phyloP scores from a whole-genome alignment of 35 echinoderm and acorn worm genomes.

The Nesometra sesokonis region DNA sequence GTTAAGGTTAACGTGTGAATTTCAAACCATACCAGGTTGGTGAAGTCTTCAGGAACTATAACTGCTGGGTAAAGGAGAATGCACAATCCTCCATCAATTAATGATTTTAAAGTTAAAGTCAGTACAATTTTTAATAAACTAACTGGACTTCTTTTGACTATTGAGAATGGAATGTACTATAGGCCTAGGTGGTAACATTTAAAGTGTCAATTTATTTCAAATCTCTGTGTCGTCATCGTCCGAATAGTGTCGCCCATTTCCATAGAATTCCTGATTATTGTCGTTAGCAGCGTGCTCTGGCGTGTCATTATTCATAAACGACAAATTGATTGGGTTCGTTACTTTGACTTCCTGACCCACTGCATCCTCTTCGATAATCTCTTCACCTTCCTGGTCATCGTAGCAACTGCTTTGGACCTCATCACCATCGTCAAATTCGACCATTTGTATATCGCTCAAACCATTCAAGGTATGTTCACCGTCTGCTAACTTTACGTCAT shows the following conservation, averaged over 20 bases:
- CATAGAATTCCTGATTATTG: not conserved
- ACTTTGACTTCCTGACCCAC: not conserved
- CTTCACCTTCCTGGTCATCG: not conserved
- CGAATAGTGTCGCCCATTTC: not conserved
- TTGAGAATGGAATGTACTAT: too few species aligned
- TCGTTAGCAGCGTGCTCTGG: not conserved
- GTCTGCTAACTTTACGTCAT: not conserved
- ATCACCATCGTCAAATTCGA: not conserved
- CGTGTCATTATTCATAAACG: not conserved
- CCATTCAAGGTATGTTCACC: not conserved
- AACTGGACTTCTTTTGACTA: too few species aligned
- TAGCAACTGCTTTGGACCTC: not conserved
- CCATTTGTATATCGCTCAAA: not conserved
- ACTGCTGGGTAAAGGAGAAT: too few species aligned
- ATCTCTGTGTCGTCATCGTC: not conserved
- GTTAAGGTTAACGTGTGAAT: too few species aligned
- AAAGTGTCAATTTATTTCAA: too few species aligned
- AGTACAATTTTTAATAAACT: too few species aligned
- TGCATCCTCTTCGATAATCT: not conserved
- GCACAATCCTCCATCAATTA: too few species aligned
- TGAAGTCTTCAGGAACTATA: too few species aligned
- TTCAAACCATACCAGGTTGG: too few species aligned
- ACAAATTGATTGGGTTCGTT: not conserved
- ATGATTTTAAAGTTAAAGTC: too few species aligned
- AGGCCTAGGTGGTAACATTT: too few species aligned